Percentiles rank a stretch among this genome's conserved stretches.
phyloP scores from a whole-genome alignment of 92 coral and sea anemone genomes.

The Actinostola sp. region DNA sequence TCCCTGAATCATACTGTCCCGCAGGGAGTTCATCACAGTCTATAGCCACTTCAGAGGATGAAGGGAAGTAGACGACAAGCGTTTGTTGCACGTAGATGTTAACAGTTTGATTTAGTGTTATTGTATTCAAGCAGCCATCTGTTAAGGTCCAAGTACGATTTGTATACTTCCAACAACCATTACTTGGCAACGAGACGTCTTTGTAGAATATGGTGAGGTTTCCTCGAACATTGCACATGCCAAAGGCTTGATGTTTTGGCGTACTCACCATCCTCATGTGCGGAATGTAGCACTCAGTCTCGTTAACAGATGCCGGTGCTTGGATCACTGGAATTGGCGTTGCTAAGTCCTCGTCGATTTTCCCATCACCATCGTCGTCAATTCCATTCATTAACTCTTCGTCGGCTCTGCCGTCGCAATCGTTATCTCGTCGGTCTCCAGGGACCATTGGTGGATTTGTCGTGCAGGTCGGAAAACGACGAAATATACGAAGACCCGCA shows the following conservation, averaged over 20 bases:
- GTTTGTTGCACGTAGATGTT: constrained; percentile 32
- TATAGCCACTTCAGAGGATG: background rate
- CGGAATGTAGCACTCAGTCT: constrained; percentile 6
- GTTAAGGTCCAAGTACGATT: constrained; percentile 70
- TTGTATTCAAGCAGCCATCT: constrained; percentile 81
- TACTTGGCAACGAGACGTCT: constrained; percentile 6
- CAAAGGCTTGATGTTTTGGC: constrained; percentile 20
- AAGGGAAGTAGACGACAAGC: constrained; percentile 56
- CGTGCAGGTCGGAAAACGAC: constrained; percentile 27
- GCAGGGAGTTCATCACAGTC: background rate
- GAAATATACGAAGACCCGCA: constrained; percentile 64
- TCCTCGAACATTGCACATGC: constrained; percentile 74
- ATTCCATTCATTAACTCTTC: constrained; percentile 82
- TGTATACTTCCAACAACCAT: constrained; percentile 40
- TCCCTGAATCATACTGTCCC: background rate
- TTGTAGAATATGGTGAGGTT: background rate
- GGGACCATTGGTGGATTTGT: constrained; percentile 33
- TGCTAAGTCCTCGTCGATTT: constrained; percentile 86
- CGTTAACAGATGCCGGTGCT: constrained; percentile 7
- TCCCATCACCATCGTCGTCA: constrained; percentile 89
- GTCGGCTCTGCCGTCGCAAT: constrained; percentile 85
- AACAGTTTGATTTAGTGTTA: constrained; percentile 54
- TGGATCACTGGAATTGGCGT: constrained; percentile 54
- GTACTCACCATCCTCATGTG: no score
- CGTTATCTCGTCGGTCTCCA: constrained; percentile 86